Conservation (phyloP, 2,888 invertebrate species). For the Lomographa bimaculata region DNA sequence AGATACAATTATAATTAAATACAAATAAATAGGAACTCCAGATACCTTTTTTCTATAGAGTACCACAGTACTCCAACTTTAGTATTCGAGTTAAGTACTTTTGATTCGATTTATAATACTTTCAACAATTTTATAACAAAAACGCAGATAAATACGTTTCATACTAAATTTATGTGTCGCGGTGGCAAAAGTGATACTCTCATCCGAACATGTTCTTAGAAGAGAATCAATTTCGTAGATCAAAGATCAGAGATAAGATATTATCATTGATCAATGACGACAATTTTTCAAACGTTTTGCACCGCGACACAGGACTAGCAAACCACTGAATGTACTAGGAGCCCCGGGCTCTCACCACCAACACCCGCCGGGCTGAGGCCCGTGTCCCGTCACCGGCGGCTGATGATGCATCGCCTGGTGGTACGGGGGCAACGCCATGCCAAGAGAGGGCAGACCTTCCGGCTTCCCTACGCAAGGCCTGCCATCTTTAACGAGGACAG, state of each 20-base stretch:
- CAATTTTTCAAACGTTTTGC: not conserved
- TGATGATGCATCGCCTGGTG: slow-evolving; percentile 75
- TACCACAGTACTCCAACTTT: slow-evolving; percentile 27
- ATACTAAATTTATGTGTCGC: slow-evolving; percentile 24
- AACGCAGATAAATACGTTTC: slow-evolving; percentile 26
- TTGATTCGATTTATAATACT: slow-evolving; percentile 32
- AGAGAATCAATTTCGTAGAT: too few relatives aligned
- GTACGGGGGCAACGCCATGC: slow-evolving; percentile 78
- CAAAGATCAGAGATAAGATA: too few relatives aligned
- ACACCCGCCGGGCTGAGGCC: slow-evolving; percentile 69
- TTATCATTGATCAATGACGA: not conserved
- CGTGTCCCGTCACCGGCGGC: slow-evolving; percentile 62
- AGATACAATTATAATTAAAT: slow-evolving; percentile 40
- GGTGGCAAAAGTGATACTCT: slow-evolving; percentile 5
- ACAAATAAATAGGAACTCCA: slow-evolving; percentile 74
- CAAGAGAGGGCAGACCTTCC: slow-evolving; percentile 76
- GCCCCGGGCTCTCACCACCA: slow-evolving; percentile 77
- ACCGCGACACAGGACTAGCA: slow-evolving; percentile 58
- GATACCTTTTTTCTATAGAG: slow-evolving; percentile 67
- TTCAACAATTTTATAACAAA: slow-evolving; percentile 39
- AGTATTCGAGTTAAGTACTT: slow-evolving; percentile 65
- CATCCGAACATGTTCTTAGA: too few relatives aligned
- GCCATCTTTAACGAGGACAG: slow-evolving; percentile 96
- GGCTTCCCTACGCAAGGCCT: slow-evolving; percentile 91
- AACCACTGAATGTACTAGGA: slow-evolving; percentile 42